These are phyloP conservation scores for Benitochromis conjunctus DNA, from an alignment of 2,113 vertebrate species.

Conservation along the genomic window DNA sequence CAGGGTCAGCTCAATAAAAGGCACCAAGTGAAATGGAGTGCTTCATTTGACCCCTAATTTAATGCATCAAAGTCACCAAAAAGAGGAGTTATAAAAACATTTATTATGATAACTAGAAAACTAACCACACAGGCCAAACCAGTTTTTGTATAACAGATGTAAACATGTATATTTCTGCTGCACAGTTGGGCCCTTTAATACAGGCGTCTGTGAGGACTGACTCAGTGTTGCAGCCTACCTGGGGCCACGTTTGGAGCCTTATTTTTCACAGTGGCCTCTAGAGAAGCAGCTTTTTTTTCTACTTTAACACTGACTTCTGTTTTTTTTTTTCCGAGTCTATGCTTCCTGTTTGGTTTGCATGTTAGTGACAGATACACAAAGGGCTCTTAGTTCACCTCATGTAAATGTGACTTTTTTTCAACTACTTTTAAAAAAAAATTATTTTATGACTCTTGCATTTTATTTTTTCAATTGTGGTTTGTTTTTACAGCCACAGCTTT, in stretches of 20 bases:
- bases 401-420: not conserved
- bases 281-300: no score
- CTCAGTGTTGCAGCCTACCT: no score
- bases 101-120: not conserved
- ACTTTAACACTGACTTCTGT: no score
- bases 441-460: no score
- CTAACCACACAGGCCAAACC: not conserved
- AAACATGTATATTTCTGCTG: not conserved
- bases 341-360: not conserved
- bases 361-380: not conserved
- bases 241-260: no score
- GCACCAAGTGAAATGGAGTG: not conserved
- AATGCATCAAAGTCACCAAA: rapidly evolving
- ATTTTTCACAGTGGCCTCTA: no score
- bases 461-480: no score
- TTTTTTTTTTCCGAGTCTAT: no score
- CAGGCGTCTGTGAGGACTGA: rapidly evolving
- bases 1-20: not conserved
- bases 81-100: not conserved
- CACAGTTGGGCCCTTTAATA: not conserved
- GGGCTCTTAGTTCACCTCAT: not conserved
- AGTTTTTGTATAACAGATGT: not conserved
- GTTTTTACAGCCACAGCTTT: not conserved
- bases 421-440: not conserved
- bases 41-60: not conserved